Conservation (phyloP, 2,797 vertebrate genomes). For the Sebastes taczanowskii region DNA sequence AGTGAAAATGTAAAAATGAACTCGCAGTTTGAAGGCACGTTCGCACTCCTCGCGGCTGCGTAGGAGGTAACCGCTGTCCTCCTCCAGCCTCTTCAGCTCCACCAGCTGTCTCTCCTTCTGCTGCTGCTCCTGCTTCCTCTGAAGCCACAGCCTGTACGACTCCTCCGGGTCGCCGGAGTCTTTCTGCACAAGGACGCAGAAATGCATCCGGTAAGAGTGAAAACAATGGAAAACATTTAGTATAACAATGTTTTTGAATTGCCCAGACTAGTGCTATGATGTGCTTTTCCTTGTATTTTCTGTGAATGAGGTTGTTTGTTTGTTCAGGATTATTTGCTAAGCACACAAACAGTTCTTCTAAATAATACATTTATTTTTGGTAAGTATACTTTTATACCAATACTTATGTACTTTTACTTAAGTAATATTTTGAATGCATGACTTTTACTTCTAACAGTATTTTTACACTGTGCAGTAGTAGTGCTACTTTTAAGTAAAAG, state of each 20-base stretch:
- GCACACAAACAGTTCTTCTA: background rate
- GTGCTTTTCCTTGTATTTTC: background rate
- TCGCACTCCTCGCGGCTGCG: constrained; percentile 88
- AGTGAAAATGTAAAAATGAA: constrained; percentile 11
- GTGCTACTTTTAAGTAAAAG: too few species aligned
- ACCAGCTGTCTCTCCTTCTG: constrained; percentile 88
- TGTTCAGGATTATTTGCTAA: background rate
- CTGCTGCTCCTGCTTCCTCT: constrained; percentile 91
- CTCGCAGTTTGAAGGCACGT: constrained; percentile 92
- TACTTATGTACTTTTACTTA: background rate
- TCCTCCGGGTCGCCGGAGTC: constrained; percentile 86
- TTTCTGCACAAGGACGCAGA: constrained; percentile 66
- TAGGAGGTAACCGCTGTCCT: constrained; percentile 84
- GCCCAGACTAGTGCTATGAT: background rate
- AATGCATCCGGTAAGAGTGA: background rate
- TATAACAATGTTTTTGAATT: background rate
- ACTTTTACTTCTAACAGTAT: too few species aligned
- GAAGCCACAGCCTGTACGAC: constrained; percentile 91
- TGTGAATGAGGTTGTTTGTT: background rate
- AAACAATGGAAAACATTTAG: background rate
- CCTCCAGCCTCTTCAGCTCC: constrained; percentile 86
- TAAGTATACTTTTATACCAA: background rate
- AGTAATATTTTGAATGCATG: too few species aligned
- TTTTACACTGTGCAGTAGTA: too few species aligned
- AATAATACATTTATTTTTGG: background rate